Conservation (phyloP, 2,797 vertebrate species). For the Notolepis coatsorum region DNA sequence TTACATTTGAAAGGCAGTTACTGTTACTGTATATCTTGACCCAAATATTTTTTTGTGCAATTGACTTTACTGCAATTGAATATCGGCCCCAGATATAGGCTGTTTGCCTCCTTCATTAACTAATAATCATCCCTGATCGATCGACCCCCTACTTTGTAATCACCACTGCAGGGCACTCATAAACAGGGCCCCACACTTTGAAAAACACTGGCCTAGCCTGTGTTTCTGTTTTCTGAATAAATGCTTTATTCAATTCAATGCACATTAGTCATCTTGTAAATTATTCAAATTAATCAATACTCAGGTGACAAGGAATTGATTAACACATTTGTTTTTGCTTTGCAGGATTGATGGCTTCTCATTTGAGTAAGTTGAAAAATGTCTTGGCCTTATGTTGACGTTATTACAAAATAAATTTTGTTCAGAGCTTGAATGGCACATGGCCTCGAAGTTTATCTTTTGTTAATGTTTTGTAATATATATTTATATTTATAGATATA, state of each 20-base stretch:
- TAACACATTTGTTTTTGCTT: slow-evolving; percentile 72
- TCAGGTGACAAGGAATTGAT: slow-evolving; percentile 21
- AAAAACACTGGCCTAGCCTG: too few relatives aligned
- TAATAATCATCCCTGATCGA: not conserved
- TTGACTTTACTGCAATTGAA: too few relatives aligned
- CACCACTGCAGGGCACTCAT: too few relatives aligned
- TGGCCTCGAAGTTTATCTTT: not conserved
- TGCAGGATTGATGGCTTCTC: slow-evolving; percentile 95
- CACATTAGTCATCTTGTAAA: not conserved
- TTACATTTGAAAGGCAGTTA: too few relatives aligned
- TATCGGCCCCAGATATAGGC: too few relatives aligned
- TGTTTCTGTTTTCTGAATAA: too few relatives aligned
- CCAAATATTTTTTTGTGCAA: too few relatives aligned
- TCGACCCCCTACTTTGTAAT: too few relatives aligned
- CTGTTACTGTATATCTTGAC: too few relatives aligned
- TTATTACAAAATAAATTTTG: not conserved
- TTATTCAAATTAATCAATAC: not conserved
- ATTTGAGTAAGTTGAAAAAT: slow-evolving; percentile 91
- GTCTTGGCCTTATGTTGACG: slow-evolving; percentile 9
- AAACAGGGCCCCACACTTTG: too few relatives aligned
- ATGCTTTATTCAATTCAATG: slow-evolving; percentile 11
- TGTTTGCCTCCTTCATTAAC: too few relatives aligned
- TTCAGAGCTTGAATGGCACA: slow-evolving; percentile 14
- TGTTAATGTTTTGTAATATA: not conserved
- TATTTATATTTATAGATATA: too few relatives aligned